Base-by-base conservation (phyloP, 2,888 invertebrate genomes). In the Idaea straminata region DNA sequence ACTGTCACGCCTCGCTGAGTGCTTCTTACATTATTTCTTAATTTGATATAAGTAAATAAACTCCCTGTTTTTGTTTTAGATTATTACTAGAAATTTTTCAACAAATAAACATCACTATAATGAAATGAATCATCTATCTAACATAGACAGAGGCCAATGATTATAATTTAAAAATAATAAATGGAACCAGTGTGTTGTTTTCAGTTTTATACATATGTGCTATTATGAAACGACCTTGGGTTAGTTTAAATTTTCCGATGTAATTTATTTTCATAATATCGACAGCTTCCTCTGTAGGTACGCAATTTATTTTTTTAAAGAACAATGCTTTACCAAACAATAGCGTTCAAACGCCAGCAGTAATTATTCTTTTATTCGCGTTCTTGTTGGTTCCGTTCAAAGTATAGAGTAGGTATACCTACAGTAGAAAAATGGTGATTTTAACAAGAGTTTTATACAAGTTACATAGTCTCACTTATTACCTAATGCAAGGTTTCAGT, bases 1-100 rank as follows among this genome's bases (percentile, higher is more conserved):
- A 80, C 79, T 84, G 85, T 82, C 83, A 79, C 78, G 72, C 67
- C 62, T 71, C 74, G 72, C 72, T 25, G 59, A 70, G 68, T 68
- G 65, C 70, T 69, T 72, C 70, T 72, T 66, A 68, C 76, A 73
- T 75, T 72, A 77, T 77, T 76, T 76, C 74, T 75, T 78, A 77
- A 82, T 80, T 80, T 79, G 74, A 71, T 67, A 69, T 71, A 69
- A 76, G 47, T 47, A 47, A 47, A 47, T 47, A 47, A 47, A 7
- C 13, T 47, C 4, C 47, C 36, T 36, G 4, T 10, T 4, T 47
- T 13, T 38, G 38, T 6, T 38, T 38, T 13, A 38, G 38, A 6
- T 10, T 38, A 38, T 38, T 10, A 38, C 38, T n/a, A 38, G 13
- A 47, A 47, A 47, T 47, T 13, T 5, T 47, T 13, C 13, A 47